phyloP scores from a whole-genome alignment of 30 jellyfish, hydroid and myxozoan species.

The Aurelia aurita region DNA sequence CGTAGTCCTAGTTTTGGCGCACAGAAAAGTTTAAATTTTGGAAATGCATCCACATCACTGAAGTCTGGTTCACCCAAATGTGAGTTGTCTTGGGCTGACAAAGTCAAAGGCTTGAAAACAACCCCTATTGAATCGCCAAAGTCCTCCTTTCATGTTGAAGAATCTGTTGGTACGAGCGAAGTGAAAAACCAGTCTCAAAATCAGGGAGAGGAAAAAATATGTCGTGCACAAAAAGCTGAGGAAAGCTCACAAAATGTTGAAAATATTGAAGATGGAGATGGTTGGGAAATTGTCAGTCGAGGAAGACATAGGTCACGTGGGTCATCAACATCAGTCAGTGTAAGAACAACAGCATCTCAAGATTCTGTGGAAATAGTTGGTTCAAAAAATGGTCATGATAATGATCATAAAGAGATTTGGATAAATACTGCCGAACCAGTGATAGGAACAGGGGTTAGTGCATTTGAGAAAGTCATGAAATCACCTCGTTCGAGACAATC shows the following conservation, averaged over 20 bases:
- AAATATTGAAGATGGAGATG: conserved; percentile 54
- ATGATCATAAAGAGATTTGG: neutral
- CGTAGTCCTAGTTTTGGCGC: conserved; percentile 90
- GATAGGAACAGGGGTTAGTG: conserved; percentile 37
- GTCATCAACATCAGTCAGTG: conserved; percentile 71
- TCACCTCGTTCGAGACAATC: conserved; percentile 9
- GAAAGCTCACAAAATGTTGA: neutral
- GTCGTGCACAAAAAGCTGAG: neutral
- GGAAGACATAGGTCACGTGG: conserved; percentile 88
- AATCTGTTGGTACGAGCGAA: conserved; percentile 9
- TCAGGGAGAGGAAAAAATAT: neutral
- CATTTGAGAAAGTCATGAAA: conserved; percentile 49
- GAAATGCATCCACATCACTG: conserved; percentile 12
- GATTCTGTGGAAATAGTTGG: conserved; percentile 39
- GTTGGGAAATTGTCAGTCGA: conserved; percentile 94
- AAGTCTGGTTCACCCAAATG: conserved; percentile 22
- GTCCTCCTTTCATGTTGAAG: neutral
- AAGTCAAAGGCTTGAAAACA: conserved; percentile 80
- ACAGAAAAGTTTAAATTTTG: conserved; percentile 68
- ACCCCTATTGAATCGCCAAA: conserved; percentile 26
- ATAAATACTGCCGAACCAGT: neutral
- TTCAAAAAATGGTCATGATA: neutral
- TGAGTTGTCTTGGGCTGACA: conserved; percentile 93
- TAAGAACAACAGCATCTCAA: conserved; percentile 55
- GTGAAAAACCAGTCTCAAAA: too few species aligned